A percentile compares a stretch with the other conserved stretches of the same genome.
Conservation (phyloP, 2,113 vertebrate genomes). For the Tyrannus savana region DNA sequence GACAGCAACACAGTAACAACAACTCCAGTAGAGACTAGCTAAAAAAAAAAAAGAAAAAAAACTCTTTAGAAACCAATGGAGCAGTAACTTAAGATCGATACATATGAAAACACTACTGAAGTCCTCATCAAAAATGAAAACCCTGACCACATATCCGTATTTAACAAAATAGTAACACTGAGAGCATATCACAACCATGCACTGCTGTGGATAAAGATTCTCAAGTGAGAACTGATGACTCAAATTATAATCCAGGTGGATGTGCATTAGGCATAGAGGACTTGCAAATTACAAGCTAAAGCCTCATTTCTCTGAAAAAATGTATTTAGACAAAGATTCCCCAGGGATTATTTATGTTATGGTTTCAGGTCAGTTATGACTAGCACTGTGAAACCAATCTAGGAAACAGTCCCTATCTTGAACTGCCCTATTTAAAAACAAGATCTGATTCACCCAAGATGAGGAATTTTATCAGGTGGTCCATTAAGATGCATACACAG, state of each 20-base stretch:
- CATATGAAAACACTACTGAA: neutral
- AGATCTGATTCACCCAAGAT: neutral
- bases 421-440: neutral
- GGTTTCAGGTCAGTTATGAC: neutral
- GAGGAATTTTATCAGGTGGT: neutral
- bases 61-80: neutral
- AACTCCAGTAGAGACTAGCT: neutral
- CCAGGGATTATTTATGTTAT: neutral
- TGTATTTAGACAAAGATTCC: neutral
- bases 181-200: neutral
- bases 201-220: neutral
- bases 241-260: neutral
- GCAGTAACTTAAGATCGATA: neutral
- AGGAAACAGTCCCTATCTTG: neutral
- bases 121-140: neutral
- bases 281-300: neutral
- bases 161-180: neutral
- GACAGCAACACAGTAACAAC: neutral
- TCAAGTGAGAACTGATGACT: neutral
- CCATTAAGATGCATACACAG: neutral
- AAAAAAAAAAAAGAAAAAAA: neutral
- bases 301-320: neutral
- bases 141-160: neutral
- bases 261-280: neutral
- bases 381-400: neutral